Base-by-base conservation (phyloP, 1,140 invertebrate genomes). In the Trialeurodes vaporariorum region DNA sequence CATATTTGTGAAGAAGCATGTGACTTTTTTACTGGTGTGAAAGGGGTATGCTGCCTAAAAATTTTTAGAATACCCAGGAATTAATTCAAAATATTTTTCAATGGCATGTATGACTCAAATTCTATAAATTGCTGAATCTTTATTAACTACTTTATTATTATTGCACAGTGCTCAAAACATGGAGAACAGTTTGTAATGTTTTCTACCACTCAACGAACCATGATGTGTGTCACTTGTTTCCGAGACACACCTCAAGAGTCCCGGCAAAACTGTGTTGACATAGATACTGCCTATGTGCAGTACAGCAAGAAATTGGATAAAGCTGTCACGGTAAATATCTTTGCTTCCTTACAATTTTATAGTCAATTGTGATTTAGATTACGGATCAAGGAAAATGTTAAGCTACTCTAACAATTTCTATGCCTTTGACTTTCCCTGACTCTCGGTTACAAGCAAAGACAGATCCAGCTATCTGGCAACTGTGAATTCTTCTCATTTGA, bases 101-200 rank as follows among this genome's bases (percentile, higher is more conserved):
- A n/a, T n/a, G n/a, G n/a, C n/a, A n/a, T n/a, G n/a, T n/a, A n/a
- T n/a, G n/a, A n/a, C n/a, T n/a, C n/a, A n/a, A n/a, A n/a, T n/a
- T n/a, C n/a, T n/a, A n/a, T n/a, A n/a, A n/a, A n/a, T n/a, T n/a
- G n/a, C n/a, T n/a, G n/a, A n/a, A n/a, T n/a, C n/a, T n/a, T n/a
- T n/a, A n/a, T n/a, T n/a, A n/a, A n/a, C n/a, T n/a, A n/a, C n/a
- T n/a, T n/a, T n/a, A n/a, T n/a, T n/a, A n/a, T n/a, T n/a, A n/a
- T n/a, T n/a, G n/a, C n/a, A 58, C 80, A 87, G 78, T 88, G 87
- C 75, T 75, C 81, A 1, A 79, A 80, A 60, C 87, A 89, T 73
- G 84, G 85, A 17, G 87, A 89, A 75, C 85, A 85, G 67, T 87
- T 85, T 75, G 86, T 87, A 70, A 88, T 88, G 86, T 89, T 83